Conservation (phyloP, 2,113 vertebrate genomes). For the Sapayoa aenigma region DNA sequence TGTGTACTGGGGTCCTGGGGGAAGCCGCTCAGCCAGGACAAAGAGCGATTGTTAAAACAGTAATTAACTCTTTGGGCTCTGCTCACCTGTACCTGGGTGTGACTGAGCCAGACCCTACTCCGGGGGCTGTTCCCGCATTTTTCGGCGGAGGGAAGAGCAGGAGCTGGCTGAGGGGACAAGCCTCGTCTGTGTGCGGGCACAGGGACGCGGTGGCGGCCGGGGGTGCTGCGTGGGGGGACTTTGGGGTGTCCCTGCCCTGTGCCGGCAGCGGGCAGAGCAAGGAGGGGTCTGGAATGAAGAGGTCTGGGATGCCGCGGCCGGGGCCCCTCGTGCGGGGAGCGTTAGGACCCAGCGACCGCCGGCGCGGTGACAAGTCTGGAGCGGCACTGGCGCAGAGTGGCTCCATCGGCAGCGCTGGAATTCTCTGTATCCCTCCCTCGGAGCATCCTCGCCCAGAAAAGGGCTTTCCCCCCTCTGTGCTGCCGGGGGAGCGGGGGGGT, state of each 20-base stretch:
- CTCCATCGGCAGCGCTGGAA: slow-evolving; percentile 79
- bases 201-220: no score
- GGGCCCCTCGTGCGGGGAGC: slow-evolving; percentile 33
- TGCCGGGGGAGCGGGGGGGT: background rate
- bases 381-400: slow-evolving; percentile 86
- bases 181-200: background rate
- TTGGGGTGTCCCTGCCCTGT: accelerated
- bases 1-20: background rate
- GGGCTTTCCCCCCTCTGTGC: background rate
- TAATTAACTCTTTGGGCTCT: background rate
- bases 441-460: slow-evolving; percentile 43
- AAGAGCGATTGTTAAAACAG: background rate
- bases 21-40: background rate
- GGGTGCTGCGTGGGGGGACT: no score
- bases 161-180: accelerated
- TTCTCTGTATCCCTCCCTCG: slow-evolving; percentile 22
- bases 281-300: no score
- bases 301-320: background rate
- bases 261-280: background rate
- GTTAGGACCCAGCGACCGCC: slow-evolving; percentile 85
- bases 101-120: background rate
- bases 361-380: slow-evolving; percentile 74
- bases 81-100: background rate
- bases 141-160: accelerated
- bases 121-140: accelerated